Conservation (phyloP, 2,888 invertebrate genomes). For the Nebria salina region DNA sequence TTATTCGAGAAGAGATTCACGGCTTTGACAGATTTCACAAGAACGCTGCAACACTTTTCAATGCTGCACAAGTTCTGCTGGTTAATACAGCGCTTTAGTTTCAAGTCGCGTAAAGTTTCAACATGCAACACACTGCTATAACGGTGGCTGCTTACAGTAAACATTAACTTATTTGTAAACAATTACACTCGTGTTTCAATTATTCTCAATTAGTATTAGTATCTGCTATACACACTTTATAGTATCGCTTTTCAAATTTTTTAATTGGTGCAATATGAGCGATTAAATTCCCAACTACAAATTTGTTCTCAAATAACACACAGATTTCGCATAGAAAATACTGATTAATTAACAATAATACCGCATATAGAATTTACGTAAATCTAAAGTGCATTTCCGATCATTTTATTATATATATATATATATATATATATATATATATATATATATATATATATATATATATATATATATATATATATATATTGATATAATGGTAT, state of each 20-base stretch:
- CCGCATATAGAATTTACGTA: no score
- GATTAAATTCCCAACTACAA: no score
- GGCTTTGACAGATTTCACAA: neutral
- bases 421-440: neutral
- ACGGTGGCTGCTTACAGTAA: slow-evolving; percentile 34
- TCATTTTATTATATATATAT: neutral
- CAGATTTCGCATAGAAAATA: no score
- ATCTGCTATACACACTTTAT: neutral
- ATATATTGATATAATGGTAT: neutral
- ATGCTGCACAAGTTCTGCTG: slow-evolving; percentile 10
- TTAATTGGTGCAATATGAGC: neutral
- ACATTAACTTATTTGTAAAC: slow-evolving; percentile 34
- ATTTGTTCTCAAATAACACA: no score
- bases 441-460: neutral
- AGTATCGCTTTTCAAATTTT: neutral
- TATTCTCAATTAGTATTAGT: neutral
- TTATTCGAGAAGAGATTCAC: no score
- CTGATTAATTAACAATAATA: no score
- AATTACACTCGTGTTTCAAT: slow-evolving; percentile 39
- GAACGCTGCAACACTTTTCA: slow-evolving; percentile 23
- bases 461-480: neutral
- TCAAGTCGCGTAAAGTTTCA: slow-evolving; percentile 33
- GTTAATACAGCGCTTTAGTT: slow-evolving; percentile 35
- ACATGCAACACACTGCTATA: slow-evolving; percentile 32
- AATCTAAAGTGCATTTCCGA: no score